Evolutionary conservation across 2,113 vertebrate genomes (phyloP).

Genomic region (Callipepla squamata): DNA sequence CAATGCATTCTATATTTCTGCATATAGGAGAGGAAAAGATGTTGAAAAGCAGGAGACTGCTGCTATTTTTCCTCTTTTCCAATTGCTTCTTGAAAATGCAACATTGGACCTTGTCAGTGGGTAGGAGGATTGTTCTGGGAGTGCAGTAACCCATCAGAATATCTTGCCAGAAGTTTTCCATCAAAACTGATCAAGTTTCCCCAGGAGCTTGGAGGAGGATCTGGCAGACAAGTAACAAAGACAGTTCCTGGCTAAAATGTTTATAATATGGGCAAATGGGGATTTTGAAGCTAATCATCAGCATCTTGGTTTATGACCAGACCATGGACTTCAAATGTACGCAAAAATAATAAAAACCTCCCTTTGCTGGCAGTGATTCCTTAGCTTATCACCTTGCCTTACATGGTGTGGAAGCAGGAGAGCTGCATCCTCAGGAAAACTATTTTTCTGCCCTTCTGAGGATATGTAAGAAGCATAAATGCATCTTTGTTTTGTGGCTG

Average conservation of each 20-base stretch:
- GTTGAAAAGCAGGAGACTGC: not conserved
- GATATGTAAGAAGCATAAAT: not conserved
- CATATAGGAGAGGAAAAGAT: not conserved
- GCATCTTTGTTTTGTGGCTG: not conserved
- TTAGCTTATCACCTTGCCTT: not conserved
- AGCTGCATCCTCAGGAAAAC: not conserved
- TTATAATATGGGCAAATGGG: not conserved
- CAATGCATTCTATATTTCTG: not conserved
- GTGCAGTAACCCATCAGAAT: not conserved
- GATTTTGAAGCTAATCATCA: conserved; percentile 4
- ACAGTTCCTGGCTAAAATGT: not conserved
- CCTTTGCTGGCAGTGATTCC: not conserved
- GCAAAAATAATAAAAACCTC: not conserved
- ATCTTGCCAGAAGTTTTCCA: not conserved
- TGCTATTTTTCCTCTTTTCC: not conserved
- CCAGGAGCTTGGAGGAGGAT: not conserved
- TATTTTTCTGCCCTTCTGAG: conserved; percentile 13
- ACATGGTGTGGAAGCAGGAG: not conserved
- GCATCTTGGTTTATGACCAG: conserved; percentile 9
- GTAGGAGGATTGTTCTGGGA: not conserved
- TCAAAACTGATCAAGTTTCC: not conserved
- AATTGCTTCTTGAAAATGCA: not conserved
- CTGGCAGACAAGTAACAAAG: not conserved
- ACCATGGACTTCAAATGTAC: not conserved
- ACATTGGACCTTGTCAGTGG: accelerated